phyloP scores from a whole-genome alignment of 2,888 invertebrate species.

The Andrena flavipes region DNA sequence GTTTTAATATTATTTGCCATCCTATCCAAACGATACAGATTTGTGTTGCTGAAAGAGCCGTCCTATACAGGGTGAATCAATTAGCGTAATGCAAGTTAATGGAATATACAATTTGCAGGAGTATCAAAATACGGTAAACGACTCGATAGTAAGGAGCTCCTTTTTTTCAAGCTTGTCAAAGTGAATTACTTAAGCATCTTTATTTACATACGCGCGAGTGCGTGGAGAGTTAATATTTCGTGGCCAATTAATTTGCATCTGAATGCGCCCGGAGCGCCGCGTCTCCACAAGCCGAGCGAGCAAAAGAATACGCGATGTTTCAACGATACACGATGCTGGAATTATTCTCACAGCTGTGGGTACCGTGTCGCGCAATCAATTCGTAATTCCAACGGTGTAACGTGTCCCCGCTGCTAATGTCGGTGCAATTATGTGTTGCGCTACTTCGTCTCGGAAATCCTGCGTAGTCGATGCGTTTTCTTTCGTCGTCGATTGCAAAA shows the following conservation, averaged over 20 bases:
- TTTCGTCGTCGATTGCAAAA: conserved; percentile 1
- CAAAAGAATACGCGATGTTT: not conserved
- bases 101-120: conserved; percentile 18
- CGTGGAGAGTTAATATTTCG: not conserved
- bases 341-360: not conserved
- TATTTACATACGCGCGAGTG: not conserved
- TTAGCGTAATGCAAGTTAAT: conserved; percentile 25
- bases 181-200: not conserved
- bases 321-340: not conserved
- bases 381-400: conserved; percentile 24
- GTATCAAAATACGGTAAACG: conserved; percentile 9
- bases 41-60: not conserved
- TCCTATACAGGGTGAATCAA: conserved; percentile 30
- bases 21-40: not conserved
- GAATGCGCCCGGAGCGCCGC: not conserved
- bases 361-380: conserved; percentile 20
- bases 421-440: conserved; percentile 32
- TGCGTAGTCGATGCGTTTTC: conserved; percentile 10
- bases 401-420: conserved; percentile 7
- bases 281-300: not conserved
- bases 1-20: not conserved
- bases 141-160: conserved; percentile 5
- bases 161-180: not conserved
- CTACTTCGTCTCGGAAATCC: conserved; percentile 29
- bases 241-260: conserved; percentile 17